A percentile compares a stretch with the other conserved stretches of the same genome.
Evolutionary conservation across 2,113 vertebrate genomes (phyloP).

Genomic region (Dipodomys ordii): DNA sequence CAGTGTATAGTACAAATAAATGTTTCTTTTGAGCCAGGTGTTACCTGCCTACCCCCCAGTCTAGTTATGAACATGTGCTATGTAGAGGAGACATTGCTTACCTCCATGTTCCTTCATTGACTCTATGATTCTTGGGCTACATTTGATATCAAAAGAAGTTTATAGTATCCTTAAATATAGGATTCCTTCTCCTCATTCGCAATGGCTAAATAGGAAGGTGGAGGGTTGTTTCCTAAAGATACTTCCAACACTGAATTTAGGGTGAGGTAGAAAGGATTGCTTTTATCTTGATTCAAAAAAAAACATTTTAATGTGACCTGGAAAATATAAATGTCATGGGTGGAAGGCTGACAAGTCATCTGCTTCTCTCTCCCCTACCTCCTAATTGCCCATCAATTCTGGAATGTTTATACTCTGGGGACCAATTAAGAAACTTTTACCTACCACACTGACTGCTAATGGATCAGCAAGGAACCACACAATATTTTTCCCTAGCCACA

Average conservation of each 20-base stretch:
- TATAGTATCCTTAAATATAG: neutral
- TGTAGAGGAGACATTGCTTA: neutral
- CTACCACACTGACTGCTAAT: slow-evolving; percentile 69
- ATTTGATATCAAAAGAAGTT: neutral
- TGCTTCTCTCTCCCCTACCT: neutral
- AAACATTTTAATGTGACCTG: slow-evolving; percentile 34
- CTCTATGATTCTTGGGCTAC: neutral
- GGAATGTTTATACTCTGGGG: slow-evolving; percentile 3
- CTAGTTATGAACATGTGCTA: neutral
- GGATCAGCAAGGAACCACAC: slow-evolving; percentile 62
- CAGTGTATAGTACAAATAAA: neutral
- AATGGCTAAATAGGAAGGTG: neutral
- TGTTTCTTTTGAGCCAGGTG: neutral
- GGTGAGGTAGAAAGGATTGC: neutral
- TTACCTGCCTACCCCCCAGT: neutral
- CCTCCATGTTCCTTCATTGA: neutral
- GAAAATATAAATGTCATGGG: slow-evolving; percentile 10
- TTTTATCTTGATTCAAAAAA: slow-evolving; percentile 28
- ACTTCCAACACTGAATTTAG: slow-evolving; percentile 16
- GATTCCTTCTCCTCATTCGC: neutral
- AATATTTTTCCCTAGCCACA: slow-evolving; percentile 34
- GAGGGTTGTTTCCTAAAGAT: neutral
- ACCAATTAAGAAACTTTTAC: slow-evolving; percentile 54
- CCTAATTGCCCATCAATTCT: slow-evolving; percentile 63
- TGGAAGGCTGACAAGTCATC: neutral